Evolutionary conservation across 2,113 vertebrate species (phyloP), one percentile per base, ranked within the genome.

Genomic region (Monopterus albus): DNA sequence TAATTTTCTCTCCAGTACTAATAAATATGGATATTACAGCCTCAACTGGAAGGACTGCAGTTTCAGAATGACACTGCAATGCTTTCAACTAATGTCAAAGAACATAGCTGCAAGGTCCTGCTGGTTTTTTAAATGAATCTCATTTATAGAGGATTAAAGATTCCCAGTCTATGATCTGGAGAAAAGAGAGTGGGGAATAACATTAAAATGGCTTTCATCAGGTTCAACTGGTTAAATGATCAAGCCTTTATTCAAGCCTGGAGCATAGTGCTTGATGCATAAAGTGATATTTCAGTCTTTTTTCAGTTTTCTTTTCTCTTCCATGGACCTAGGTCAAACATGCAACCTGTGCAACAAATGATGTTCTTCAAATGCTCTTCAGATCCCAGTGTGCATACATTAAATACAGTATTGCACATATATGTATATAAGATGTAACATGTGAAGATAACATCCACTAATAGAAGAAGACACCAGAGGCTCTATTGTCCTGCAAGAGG

Each of bases 191-290:
- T n/a, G 5, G 4, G 5, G 21, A 20, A 47, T 13, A 56, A 47
- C 26, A 1, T 25, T 38, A 10, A 43, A 29, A 52, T 35, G 21
- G 25, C 25, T 67, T 55, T 61, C 42, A 76, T 42, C 18, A 20
- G 18, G 47, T 60, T 26, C 14, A n/a, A 9, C 28, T 23, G 23
- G 31, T 60, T 38, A 39, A 38, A 45, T 45, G 1, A 38, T 43
- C 7, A 25, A n/a, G n/a, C n/a, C n/a, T 53, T 39, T 47, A 68
- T 61, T 60, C 18, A 31, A 18, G 56, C 64, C 49, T 4, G 14
- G 10, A 26, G 63, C 20, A 4, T 0, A 4, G 5, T 36, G 2
- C 17, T 1, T 42, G 33, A n/a, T 21, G 52, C 17, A n/a, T 8
- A 50, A 71, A 49, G 7, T 15, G 2, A 59, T 26, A 11, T 57